Evolutionary conservation across 2,888 invertebrate species (phyloP).

Genomic region (Bombylius major): DNA sequence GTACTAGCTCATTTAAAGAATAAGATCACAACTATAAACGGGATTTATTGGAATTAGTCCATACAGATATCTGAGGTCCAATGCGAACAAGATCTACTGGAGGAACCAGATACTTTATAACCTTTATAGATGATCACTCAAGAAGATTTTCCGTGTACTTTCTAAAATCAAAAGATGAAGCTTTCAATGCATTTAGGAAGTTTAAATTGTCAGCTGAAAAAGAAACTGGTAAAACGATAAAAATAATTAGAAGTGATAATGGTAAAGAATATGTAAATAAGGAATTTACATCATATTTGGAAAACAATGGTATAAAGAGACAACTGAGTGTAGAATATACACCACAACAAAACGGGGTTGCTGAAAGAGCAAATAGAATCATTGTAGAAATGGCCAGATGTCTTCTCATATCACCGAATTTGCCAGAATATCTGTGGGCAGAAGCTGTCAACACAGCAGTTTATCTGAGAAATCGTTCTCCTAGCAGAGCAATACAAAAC

Average conservation of each 20-base stretch:
- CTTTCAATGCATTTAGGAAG: slow-evolving; percentile 8
- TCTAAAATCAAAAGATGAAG: slow-evolving; percentile 12
- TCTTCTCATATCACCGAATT: slow-evolving; percentile 17
- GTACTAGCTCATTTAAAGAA: slow-evolving; percentile 5
- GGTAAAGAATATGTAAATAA: slow-evolving; percentile 11
- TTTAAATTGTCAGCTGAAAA: too few species aligned
- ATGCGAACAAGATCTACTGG: slow-evolving; percentile 12
- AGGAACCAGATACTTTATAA: slow-evolving; percentile 13
- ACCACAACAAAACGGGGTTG: slow-evolving; percentile 14
- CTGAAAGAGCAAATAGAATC: slow-evolving; percentile 13
- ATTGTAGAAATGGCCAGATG: slow-evolving; percentile 21
- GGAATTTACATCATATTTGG: slow-evolving; percentile 9
- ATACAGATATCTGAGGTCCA: slow-evolving; percentile 12
- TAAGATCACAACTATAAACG: too few species aligned
- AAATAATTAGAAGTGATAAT: slow-evolving; percentile 11
- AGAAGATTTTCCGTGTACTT: slow-evolving; percentile 11
- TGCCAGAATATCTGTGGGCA: slow-evolving; percentile 18
- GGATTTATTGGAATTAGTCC: neutral
- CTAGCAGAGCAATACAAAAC: slow-evolving; percentile 6
- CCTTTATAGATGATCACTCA: slow-evolving; percentile 13
- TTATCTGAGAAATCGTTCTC: slow-evolving; percentile 10
- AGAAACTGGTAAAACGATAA: too few species aligned
- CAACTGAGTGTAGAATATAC: slow-evolving; percentile 11
- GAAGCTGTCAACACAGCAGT: slow-evolving; percentile 15
- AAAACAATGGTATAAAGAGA: slow-evolving; percentile 10